Percentiles rank a stretch among this genome's conserved stretches.
These are phyloP conservation scores for Omphaloscelis lunosa DNA, from an alignment of 2,888 invertebrate genomes.

Conservation along the genomic window DNA sequence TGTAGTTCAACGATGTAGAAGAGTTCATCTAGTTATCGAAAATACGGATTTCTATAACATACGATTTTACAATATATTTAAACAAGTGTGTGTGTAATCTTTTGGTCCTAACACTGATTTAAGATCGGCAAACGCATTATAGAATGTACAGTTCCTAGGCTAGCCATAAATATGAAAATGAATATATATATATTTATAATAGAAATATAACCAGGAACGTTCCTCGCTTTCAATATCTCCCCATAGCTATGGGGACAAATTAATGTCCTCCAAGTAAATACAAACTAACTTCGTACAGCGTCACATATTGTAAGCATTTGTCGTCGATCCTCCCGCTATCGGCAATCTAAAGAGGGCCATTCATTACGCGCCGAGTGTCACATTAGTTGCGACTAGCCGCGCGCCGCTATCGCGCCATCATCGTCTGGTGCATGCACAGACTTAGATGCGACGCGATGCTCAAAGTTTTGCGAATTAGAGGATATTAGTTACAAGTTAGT, in stretches of 20 bases:
- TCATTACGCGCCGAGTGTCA: conserved; percentile 68
- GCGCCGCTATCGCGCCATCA: conserved; percentile 69
- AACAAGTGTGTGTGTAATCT: not conserved
- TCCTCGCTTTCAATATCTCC: conserved; percentile 11
- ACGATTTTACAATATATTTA: not conserved
- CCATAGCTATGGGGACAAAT: conserved; percentile 1
- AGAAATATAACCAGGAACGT: conserved; percentile 30
- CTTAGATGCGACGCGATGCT: conserved; percentile 50
- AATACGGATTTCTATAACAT: not conserved
- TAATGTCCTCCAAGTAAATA: conserved; percentile 42
- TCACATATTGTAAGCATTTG: conserved; percentile 62
- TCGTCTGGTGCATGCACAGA: conserved; percentile 65
- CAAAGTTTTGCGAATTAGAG: conserved; percentile 54
- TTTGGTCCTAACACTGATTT: not conserved
- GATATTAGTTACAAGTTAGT: not conserved
- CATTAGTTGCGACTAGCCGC: conserved; percentile 66
- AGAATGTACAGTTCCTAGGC: conserved; percentile 3
- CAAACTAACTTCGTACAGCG: conserved; percentile 31
- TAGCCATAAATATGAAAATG: conserved; percentile 28
- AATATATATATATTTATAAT: no score
- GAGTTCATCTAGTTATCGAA: not conserved
- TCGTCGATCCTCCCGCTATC: conserved; percentile 65
- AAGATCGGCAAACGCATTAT: not conserved
- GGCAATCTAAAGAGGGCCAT: conserved; percentile 71
- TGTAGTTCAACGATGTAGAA: not conserved